Percentiles rank a stretch among this genome's conserved stretches.
Evolutionary conservation across 2,888 invertebrate species (phyloP).

Genomic region (Polietes domitor): DNA sequence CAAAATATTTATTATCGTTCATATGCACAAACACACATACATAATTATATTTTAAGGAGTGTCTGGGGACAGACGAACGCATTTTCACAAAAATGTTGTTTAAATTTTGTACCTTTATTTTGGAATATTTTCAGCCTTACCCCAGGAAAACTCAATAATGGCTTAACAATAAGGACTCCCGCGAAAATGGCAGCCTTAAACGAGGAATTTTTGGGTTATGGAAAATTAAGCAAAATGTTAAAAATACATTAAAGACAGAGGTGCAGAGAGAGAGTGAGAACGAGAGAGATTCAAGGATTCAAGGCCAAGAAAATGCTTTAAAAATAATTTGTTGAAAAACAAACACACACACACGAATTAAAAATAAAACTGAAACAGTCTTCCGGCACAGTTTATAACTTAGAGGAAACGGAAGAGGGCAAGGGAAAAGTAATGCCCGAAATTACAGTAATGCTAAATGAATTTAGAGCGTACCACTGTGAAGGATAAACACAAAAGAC

Average conservation of each 20-base stretch:
- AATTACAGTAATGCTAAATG: not conserved
- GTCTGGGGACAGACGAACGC: not conserved
- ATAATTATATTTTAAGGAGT: conserved; percentile 7
- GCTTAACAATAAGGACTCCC: not conserved
- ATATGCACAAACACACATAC: not conserved
- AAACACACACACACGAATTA: too few species aligned
- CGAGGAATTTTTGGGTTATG: not conserved
- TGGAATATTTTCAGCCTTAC: too few species aligned
- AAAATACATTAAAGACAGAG: not conserved
- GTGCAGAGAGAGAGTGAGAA: too few species aligned
- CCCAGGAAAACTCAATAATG: not conserved
- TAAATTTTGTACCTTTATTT: conserved; percentile 4
- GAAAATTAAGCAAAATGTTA: not conserved
- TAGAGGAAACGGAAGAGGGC: not conserved
- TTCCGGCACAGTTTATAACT: not conserved
- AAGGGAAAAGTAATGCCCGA: not conserved
- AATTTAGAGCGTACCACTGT: not conserved
- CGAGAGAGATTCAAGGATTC: not conserved
- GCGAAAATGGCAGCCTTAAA: not conserved
- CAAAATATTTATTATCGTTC: conserved; percentile 9
- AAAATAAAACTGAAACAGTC: not conserved
- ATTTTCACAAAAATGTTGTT: not conserved
- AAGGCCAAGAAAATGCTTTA: not conserved
- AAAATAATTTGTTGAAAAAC: not conserved
- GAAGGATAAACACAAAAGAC: not conserved